These are phyloP conservation scores for Scaptomyza hsui DNA, from an alignment of 1,140 invertebrate species.

Conservation along the genomic window DNA sequence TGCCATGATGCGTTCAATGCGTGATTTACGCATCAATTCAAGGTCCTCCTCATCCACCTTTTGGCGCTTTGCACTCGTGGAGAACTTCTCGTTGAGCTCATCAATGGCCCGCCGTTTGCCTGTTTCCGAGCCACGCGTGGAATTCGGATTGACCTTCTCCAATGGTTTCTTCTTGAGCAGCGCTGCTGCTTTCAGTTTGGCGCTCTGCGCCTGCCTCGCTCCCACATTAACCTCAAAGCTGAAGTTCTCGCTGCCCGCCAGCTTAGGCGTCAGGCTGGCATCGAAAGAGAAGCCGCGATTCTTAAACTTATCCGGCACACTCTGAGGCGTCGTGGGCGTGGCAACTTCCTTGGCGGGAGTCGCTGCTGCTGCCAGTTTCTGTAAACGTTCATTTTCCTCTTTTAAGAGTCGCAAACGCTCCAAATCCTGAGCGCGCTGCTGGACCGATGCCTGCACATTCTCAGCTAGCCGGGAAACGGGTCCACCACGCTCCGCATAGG, in stretches of 20 bases:
- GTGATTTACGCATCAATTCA: conserved; percentile 86
- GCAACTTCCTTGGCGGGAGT: not conserved
- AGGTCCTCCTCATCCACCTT: conserved; percentile 84
- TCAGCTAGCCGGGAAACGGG: conserved; percentile 80
- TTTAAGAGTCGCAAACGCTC: conserved; percentile 86
- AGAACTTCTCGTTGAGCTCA: conserved; percentile 84
- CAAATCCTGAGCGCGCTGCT: conserved; percentile 86
- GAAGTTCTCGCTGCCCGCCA: conserved; percentile 78
- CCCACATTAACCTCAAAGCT: conserved; percentile 87
- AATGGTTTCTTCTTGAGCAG: conserved; percentile 87
- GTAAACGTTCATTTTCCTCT: conserved; percentile 63
- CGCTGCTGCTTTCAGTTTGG: conserved; percentile 88
- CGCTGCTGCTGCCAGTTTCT: conserved; percentile 7
- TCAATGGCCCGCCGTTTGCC: conserved; percentile 86
- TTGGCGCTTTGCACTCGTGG: conserved; percentile 84
- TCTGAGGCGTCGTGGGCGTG: conserved; percentile 35
- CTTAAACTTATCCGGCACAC: conserved; percentile 77
- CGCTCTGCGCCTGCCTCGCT: conserved; percentile 85
- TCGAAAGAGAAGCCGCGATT: conserved; percentile 69
- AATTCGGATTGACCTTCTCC: conserved; percentile 89
- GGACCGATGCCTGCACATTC: conserved; percentile 86
- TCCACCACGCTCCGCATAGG: conserved; percentile 68
- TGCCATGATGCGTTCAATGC: conserved; percentile 92
- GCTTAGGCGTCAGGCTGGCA: conserved; percentile 60
- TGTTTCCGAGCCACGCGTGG: conserved; percentile 84